Evolutionary conservation across 2,888 invertebrate genomes (phyloP), one percentile per base, ranked within the genome.

Genomic region (Chromoteleia sp.): DNA sequence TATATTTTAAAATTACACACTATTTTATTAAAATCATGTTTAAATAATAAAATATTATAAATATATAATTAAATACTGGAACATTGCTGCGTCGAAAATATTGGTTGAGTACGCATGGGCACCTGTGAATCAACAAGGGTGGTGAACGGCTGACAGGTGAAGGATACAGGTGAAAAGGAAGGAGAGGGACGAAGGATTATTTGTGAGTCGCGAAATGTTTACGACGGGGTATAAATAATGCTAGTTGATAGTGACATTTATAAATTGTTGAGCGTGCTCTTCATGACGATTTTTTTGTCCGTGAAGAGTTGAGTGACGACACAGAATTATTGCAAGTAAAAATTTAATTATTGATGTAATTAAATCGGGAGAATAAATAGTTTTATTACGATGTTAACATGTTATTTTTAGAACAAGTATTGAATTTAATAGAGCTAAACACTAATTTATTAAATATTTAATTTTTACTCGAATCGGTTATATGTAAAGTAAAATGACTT

Each of bases 121-220:
- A 73, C 61, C 63, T 63, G 63, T 43, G 73, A 54, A 54, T 63
- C 61, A 61, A 52, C 43, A 21, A 67, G 65, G 52, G 50, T 33
- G 6, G 10, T 25, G 33, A 50, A n/a, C 10, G 29, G 52, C 21
- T 41, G 63, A 73, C 54, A 58, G 48, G 48, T 58, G 70, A 70
- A 58, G 21, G 25, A 19, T 21, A 17, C 7, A 17, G 2, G 41
- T 8, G 56, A 19, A 30, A 36, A 12, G 39, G 14, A 39, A 30
- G 59, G 7, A 17, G 50, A 30, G 50, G 10, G 21, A 15, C 2
- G 2, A 30, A 48, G 15, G 19, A 33, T 25, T 29, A 63, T 45
- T n/a, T 12, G 15, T 21, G 14, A 59, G 29, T 39, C 7, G 14
- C 7, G 21, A 14, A 68, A 65, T 65, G 12, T 48, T 48, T 12